phyloP scores from a whole-genome alignment of 2,888 invertebrate species.

The Aporophyla lueneburgensis region DNA sequence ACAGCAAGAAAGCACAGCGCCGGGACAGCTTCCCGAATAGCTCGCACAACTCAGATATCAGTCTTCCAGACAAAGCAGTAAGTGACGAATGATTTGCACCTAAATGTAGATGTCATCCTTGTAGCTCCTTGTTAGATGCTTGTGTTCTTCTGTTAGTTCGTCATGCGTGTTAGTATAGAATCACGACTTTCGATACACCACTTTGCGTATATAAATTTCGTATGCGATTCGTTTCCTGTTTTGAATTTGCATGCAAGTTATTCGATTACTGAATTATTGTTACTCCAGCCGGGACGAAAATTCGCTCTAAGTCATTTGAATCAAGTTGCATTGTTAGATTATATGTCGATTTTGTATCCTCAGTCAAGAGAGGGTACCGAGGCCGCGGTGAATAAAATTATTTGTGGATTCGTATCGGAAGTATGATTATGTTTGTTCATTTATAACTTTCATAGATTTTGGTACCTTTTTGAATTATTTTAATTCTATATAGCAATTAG shows the following conservation, averaged over 20 bases:
- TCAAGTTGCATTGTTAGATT: slow-evolving; percentile 35
- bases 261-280: slow-evolving; percentile 50
- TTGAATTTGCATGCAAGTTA: slow-evolving; percentile 59
- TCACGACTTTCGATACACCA: slow-evolving; percentile 71
- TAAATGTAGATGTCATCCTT: slow-evolving; percentile 61
- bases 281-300: slow-evolving; percentile 31
- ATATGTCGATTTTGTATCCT: slow-evolving; percentile 27
- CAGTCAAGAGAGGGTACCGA: background rate
- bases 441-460: slow-evolving; percentile 43
- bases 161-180: slow-evolving; percentile 70
- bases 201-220: slow-evolving; percentile 63
- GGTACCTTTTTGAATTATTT: slow-evolving; percentile 58
- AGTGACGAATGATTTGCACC: slow-evolving; percentile 70
- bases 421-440: slow-evolving; percentile 51
- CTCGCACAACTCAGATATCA: slow-evolving; percentile 76
- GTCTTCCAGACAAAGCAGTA: slow-evolving; percentile 83
- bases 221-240: slow-evolving; percentile 40
- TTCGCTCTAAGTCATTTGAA: slow-evolving; percentile 40
- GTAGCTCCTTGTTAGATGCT: slow-evolving; percentile 68
- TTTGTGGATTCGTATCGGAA: slow-evolving; percentile 53
- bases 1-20: slow-evolving; percentile 75
- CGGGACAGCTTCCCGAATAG: slow-evolving; percentile 82
- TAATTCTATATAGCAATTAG: slow-evolving; percentile 16
- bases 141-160: slow-evolving; percentile 62
- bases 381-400: slow-evolving; percentile 1